phyloP scores from a whole-genome alignment of 2,888 invertebrate species.

The Rhagium mordax region DNA sequence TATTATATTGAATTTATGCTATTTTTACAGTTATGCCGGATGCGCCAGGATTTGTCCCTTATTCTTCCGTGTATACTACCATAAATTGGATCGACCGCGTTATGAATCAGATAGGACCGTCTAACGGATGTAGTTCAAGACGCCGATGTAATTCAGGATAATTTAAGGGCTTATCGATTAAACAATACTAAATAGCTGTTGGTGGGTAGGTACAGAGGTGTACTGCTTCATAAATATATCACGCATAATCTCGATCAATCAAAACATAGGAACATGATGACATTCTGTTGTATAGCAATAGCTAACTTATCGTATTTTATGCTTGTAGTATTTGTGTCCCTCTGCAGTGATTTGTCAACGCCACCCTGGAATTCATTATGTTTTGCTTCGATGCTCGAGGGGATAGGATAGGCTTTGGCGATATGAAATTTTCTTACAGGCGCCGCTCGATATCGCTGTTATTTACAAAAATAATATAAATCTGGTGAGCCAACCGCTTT shows the following conservation, averaged over 20 bases:
- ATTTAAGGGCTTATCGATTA: constrained; percentile 55
- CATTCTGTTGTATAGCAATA: constrained; percentile 57
- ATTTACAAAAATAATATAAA: constrained; percentile 22
- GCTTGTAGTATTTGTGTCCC: constrained; percentile 60
- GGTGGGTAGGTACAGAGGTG: constrained; percentile 41
- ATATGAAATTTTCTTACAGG: constrained; percentile 26
- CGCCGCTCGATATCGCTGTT: background rate
- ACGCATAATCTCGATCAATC: constrained; percentile 60
- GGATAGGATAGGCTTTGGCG: constrained; percentile 11
- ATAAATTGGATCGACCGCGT: background rate
- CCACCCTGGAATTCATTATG: constrained; percentile 67
- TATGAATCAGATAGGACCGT: background rate
- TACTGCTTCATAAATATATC: constrained; percentile 48
- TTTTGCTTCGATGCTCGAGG: constrained; percentile 42
- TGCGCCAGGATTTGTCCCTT: no score
- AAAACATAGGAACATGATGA: constrained; percentile 57
- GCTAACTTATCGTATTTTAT: constrained; percentile 54
- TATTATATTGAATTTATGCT: no score
- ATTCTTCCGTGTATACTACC: background rate
- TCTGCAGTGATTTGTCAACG: constrained; percentile 68
- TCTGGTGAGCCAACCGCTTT: background rate
- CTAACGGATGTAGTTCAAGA: background rate
- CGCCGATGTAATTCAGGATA: constrained; percentile 47
- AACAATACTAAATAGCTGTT: constrained; percentile 47
- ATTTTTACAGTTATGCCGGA: no score